A percentile compares a stretch with the other conserved stretches of the same genome.
Conservation (phyloP, 1,140 invertebrate genomes). For the Trichoplusia ni region DNA sequence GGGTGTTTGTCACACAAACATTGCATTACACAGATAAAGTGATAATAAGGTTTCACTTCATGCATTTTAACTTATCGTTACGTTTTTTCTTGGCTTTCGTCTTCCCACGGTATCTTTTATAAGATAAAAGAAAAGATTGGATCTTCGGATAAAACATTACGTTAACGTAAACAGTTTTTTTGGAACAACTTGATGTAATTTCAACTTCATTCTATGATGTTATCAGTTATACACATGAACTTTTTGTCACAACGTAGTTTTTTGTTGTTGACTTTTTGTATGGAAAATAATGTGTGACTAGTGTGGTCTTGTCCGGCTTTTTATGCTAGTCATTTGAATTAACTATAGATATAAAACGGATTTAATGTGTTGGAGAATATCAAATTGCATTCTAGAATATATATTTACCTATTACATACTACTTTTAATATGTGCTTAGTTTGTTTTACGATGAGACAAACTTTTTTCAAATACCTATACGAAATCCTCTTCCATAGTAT, state of each 20-base stretch:
- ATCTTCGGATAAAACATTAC: slow-evolving; percentile 23
- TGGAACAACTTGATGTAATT: slow-evolving; percentile 2
- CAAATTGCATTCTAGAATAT: too few relatives aligned
- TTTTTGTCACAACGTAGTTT: neutral
- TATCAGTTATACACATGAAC: neutral
- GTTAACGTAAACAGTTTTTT: slow-evolving; percentile 1
- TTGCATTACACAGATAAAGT: slow-evolving; percentile 5
- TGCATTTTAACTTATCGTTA: slow-evolving; percentile 26
- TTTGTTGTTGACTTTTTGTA: neutral
- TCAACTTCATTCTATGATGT: neutral
- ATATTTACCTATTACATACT: too few relatives aligned
- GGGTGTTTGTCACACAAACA: slow-evolving; percentile 9
- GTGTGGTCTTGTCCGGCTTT: too few relatives aligned
- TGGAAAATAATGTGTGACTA: too few relatives aligned
- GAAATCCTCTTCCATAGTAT: too few relatives aligned
- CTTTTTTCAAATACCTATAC: too few relatives aligned
- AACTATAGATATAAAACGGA: too few relatives aligned
- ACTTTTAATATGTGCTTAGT: too few relatives aligned
- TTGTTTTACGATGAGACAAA: too few relatives aligned
- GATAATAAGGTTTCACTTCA: slow-evolving; percentile 33
- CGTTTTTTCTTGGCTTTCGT: slow-evolving; percentile 11
- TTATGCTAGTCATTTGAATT: too few relatives aligned
- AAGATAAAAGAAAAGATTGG: slow-evolving; percentile 33
- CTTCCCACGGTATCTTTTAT: slow-evolving; percentile 41
- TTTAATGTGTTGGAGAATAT: too few relatives aligned